Conservation (phyloP, 2,888 invertebrate species). For the Chironomus riparius region DNA sequence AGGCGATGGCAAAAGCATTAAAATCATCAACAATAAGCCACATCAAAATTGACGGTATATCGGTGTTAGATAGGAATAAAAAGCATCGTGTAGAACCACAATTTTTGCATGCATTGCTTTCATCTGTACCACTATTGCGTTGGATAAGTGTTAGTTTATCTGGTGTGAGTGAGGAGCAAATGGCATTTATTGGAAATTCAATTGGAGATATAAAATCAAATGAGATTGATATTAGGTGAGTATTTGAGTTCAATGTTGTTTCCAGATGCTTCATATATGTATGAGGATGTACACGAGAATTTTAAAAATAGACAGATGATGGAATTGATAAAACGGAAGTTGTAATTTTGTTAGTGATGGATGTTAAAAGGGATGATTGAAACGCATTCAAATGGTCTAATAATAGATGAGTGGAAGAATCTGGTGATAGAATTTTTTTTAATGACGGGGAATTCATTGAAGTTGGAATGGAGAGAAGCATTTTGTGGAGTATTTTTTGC, state of each 20-base stretch:
- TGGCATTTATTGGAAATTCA: constrained; percentile 34
- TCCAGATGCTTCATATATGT: too few relatives aligned
- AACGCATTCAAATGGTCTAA: too few relatives aligned
- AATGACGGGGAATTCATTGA: too few relatives aligned
- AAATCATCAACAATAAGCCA: constrained; percentile 35
- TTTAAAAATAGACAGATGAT: neutral
- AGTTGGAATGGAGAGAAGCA: too few relatives aligned
- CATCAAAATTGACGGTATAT: constrained; percentile 35
- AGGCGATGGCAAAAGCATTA: constrained; percentile 34
- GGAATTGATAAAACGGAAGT: too few relatives aligned
- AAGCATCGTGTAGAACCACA: constrained; percentile 34
- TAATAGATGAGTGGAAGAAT: too few relatives aligned
- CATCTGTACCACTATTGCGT: constrained; percentile 33
- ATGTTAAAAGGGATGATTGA: too few relatives aligned
- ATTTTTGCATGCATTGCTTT: constrained; percentile 34
- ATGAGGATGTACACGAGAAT: too few relatives aligned
- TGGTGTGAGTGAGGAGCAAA: constrained; percentile 35
- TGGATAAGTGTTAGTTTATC: constrained; percentile 36
- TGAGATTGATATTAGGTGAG: constrained; percentile 37
- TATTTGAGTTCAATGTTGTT: neutral
- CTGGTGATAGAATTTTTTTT: too few relatives aligned
- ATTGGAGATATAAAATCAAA: constrained; percentile 35
- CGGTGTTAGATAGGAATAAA: constrained; percentile 34
- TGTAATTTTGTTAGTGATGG: too few relatives aligned
- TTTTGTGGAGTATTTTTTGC: too few relatives aligned